Base-by-base conservation (phyloP, 2,888 invertebrate genomes). In the Empis livida region DNA sequence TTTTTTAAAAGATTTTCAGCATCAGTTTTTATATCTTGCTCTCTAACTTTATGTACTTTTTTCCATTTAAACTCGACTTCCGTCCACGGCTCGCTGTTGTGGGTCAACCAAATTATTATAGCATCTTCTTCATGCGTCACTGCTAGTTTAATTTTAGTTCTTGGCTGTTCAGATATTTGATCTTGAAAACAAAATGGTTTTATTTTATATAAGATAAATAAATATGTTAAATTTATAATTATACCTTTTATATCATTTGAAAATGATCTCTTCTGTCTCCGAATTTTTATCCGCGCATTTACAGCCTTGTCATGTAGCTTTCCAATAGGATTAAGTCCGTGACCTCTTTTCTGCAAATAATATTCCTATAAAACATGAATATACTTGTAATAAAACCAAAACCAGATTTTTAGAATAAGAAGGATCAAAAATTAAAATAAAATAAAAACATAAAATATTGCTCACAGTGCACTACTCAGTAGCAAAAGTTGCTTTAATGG, bases 301-400 rank as follows among this genome's bases (percentile, higher is more conserved):
- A 47, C 39, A 10, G 47, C 50, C 40, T 50, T 49, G 16, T 49
- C 49, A 15, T 48, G 44, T 1, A 51, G 46, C 27, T 51, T 51
- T 2, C 48, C 49, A 32, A 27, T 44, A 30, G 48, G 49, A 48
- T 51, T 48, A 10, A 42, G 43, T 9, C 48, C 46, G 13, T 27
- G 43, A 2, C 47, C 47, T 10, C 51, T 31, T 32, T 45, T 43
- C 11, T 37, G 42, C n/a, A 48, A 46, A 45, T 49, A 49, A 31
- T 51, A 47, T 27, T 45, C 31, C 49, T 51, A 32, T 38, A 47
- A 43, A 32, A 30, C 13, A 30, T 16, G 35, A 20, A n/a, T 38
- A 17, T 15, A 14, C n/a, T 45, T 45, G 30, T 14, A n/a, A 23
- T 45, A 39, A 38, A 23, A 27, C 14, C 9, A 16, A 41, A 23